These are phyloP conservation scores for Amphimedon queenslandica DNA, from an alignment of 37 sponge, comb jelly and placozoan genomes.

Conservation along the genomic window DNA sequence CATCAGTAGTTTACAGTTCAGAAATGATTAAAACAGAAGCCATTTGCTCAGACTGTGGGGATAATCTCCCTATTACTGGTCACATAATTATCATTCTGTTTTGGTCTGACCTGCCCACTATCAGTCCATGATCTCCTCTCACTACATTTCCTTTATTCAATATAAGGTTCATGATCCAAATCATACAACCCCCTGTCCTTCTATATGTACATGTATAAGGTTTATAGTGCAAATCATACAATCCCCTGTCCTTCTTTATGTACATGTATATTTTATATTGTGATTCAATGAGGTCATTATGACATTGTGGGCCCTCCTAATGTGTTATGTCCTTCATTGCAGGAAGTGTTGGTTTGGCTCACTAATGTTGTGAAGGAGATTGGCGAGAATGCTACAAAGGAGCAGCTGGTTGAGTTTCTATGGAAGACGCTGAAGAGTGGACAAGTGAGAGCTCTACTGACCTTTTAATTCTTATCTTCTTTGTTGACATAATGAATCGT, in stretches of 20 bases:
- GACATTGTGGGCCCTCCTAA: background rate
- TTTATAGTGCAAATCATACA: too few species aligned
- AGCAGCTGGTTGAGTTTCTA: constrained; percentile 78
- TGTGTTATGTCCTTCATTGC: constrained; percentile 16
- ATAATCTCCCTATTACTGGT: background rate
- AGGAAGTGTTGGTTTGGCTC: constrained; percentile 97
- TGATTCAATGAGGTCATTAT: background rate
- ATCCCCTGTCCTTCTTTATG: background rate
- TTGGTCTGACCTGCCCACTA: too few species aligned
- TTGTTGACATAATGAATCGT: too few species aligned
- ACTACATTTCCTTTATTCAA: too few species aligned
- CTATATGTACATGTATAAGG: background rate
- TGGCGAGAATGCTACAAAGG: constrained; percentile 78
- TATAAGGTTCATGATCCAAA: too few species aligned
- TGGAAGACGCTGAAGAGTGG: constrained; percentile 94
- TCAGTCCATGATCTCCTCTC: too few species aligned
- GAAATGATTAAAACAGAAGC: too few species aligned
- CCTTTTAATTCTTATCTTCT: too few species aligned
- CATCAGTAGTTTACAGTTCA: too few species aligned
- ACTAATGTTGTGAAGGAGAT: constrained; percentile 68
- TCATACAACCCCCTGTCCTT: too few species aligned
- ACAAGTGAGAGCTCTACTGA: too few species aligned
- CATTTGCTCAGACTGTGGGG: background rate
- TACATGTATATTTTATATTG: background rate
- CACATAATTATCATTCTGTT: too few species aligned